Base-by-base conservation (phyloP, 2,888 invertebrate species). In the Pilophorus perplexus region DNA sequence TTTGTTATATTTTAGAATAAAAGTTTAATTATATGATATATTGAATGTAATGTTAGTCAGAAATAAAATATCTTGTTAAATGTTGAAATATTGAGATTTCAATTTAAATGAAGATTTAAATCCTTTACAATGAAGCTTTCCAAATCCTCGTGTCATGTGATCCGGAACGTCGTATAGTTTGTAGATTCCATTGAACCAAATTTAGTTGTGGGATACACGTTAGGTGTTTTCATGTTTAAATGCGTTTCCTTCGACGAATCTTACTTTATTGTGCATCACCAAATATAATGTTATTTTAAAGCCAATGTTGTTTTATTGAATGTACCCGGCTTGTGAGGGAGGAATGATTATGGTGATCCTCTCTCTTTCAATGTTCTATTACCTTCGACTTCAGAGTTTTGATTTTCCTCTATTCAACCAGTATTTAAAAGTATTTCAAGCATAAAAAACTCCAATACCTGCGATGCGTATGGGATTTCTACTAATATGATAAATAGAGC, bases 1-100 rank as follows among this genome's bases (percentile, higher is more conserved):
- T 64, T 64, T 64, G 64, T 64, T 64, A 64, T 64, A 64, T 64
- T 64, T 64, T 64, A 64, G 64, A 40, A 37, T 60, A 60, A 60
- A 42, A 33, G 16, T 14, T 38, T 40, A 37, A 50, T 38, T 27
- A 52, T 38, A 64, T 62, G n/a, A n/a, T n/a, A n/a, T 48, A 37
- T 52, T 64, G 20, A 64, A 48, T 40, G 28, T 62, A 62, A 28
- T 33, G 38, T 46, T 46, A 62, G 52, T 52, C 52, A 52, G 27
- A 28, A 52, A 16, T 20, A 18, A 50, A 22, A 25, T 38, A 38
- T 22, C n/a, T n/a, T n/a, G 38, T 38, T 55, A 38, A 55, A 55
- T 55, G 55, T 55, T 55, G 55, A 38, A 55, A 38, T 20, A 52
- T 52, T 52, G 52, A 28, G 52, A 52, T 52, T 52, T 28, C 28